Conservation (phyloP, 2,113 vertebrate genomes). For the Thryonomys swinderianus region DNA sequence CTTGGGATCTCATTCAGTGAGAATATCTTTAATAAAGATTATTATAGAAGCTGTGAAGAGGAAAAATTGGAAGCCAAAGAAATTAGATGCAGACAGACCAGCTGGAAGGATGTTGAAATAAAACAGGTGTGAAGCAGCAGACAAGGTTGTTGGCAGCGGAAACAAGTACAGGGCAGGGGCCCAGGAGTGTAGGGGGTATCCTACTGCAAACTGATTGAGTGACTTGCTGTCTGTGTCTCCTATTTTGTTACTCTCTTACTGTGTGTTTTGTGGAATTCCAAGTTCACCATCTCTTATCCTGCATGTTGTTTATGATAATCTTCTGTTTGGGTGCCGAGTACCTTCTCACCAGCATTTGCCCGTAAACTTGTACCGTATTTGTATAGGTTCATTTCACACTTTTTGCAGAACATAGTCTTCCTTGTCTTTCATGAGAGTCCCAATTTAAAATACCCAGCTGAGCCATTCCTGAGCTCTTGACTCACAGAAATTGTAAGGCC, state of each 20-base stretch:
- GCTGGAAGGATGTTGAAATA: constrained; percentile 44
- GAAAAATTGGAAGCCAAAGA: constrained; percentile 46
- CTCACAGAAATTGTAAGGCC: not conserved
- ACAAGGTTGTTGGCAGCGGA: constrained; percentile 29
- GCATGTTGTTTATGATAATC: not conserved
- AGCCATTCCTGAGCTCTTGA: not conserved
- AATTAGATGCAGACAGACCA: constrained; percentile 60
- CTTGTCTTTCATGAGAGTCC: not conserved
- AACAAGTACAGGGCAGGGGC: not conserved
- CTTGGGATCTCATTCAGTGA: constrained; percentile 11
- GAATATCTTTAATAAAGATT: constrained; percentile 42
- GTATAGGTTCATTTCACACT: not conserved
- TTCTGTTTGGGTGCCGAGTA: constrained; percentile 22
- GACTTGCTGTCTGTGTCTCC: constrained; percentile 17
- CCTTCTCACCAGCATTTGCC: not conserved
- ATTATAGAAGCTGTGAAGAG: constrained; percentile 17
- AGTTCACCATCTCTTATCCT: constrained; percentile 32
- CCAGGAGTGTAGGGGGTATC: not conserved
- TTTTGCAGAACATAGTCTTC: constrained; percentile 20
- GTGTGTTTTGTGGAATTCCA: not conserved
- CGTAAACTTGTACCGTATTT: not conserved
- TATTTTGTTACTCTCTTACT: constrained; percentile 14
- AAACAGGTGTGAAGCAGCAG: constrained; percentile 50
- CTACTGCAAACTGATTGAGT: not conserved
- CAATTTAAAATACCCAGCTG: not conserved